Conservation (phyloP, 1,140 invertebrate genomes). For the Anadara kagoshimensis region DNA sequence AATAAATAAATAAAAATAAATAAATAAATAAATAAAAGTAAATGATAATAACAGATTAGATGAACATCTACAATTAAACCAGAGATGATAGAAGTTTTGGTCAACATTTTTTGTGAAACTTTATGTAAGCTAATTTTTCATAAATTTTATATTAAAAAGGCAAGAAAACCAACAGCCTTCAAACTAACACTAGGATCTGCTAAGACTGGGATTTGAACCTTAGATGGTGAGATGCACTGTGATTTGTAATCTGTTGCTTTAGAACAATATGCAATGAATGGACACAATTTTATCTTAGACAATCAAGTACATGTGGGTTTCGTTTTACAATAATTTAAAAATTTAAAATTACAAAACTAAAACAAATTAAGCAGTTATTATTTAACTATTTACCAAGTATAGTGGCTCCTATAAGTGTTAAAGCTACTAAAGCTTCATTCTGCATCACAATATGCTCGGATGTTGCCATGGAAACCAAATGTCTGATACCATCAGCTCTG, state of each 20-base stretch:
- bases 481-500: slow-evolving; percentile 81
- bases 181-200: background rate
- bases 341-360: background rate
- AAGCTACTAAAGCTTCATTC: slow-evolving; percentile 83
- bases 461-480: slow-evolving; percentile 84
- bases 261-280: too few species aligned
- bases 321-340: background rate
- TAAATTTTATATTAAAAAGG: background rate
- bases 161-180: background rate
- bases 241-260: background rate
- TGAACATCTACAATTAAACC: too few species aligned
- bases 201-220: background rate
- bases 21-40: slow-evolving; percentile 3
- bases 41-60: too few species aligned
- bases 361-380: too few species aligned
- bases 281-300: too few species aligned
- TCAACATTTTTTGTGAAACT: too few species aligned
- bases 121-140: too few species aligned
- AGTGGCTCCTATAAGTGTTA: slow-evolving; percentile 66
- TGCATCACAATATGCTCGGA: slow-evolving; percentile 90
- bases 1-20: background rate
- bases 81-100: too few species aligned
- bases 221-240: background rate
- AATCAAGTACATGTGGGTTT: too few species aligned
- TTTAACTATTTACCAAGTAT: slow-evolving; percentile 59